These are phyloP conservation scores for Capitulum mitella DNA, from an alignment of 2,888 invertebrate genomes.

Conservation along the genomic window DNA sequence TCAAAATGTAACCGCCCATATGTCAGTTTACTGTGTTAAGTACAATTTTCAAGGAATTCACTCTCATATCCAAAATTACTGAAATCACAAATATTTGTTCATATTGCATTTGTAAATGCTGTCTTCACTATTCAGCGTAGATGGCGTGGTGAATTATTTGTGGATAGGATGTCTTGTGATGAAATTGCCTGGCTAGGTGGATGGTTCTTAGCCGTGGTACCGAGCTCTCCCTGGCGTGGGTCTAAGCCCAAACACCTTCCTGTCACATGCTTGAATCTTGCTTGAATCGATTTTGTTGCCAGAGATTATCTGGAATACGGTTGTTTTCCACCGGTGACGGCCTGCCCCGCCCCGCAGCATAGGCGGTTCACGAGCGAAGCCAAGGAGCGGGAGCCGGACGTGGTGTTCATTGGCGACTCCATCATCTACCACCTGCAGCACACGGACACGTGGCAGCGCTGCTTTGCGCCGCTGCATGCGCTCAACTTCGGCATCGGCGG, in stretches of 20 bases:
- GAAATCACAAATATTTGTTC: neutral
- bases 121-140: too few species aligned
- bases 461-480: constrained; percentile 85
- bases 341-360: constrained; percentile 56
- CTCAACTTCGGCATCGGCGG: constrained; percentile 84
- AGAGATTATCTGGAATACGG: neutral
- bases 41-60: too few species aligned
- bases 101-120: neutral
- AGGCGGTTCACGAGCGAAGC: constrained; percentile 75
- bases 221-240: neutral
- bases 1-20: too few species aligned
- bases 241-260: neutral
- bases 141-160: too few species aligned
- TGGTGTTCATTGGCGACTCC: constrained; percentile 84
- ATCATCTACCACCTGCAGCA: constrained; percentile 72
- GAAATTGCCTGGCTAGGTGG: neutral
- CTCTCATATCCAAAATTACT: too few species aligned
- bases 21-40: too few species aligned
- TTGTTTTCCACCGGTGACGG: neutral
- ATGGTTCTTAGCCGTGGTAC: neutral
- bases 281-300: neutral
- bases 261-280: neutral
- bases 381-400: constrained; percentile 84
- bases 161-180: neutral
- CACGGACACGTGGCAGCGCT: constrained; percentile 78